These are phyloP conservation scores for Drosophila atroscutellata DNA, from an alignment of 2,888 invertebrate species.

Conservation along the genomic window DNA sequence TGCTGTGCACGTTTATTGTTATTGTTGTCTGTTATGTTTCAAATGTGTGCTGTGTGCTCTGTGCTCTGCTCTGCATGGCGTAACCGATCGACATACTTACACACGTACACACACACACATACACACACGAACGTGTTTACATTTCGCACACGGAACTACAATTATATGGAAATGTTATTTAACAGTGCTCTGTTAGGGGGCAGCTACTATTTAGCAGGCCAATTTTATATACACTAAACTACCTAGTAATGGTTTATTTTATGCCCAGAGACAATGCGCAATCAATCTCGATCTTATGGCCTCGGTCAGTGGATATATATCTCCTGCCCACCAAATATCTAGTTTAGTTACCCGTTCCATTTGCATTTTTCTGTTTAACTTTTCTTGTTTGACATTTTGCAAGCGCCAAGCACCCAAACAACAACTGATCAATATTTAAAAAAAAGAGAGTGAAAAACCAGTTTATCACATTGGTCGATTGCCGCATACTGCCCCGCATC, in stretches of 20 bases:
- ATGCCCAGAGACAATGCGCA: constrained; percentile 27
- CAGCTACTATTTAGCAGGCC: background rate
- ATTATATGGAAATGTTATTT: constrained; percentile 21
- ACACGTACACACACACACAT: background rate
- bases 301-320: background rate
- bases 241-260: constrained; percentile 28
- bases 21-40: constrained; percentile 6
- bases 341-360: constrained; percentile 35
- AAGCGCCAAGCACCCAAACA: constrained; percentile 41
- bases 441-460: constrained; percentile 32
- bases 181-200: constrained; percentile 43
- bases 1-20: constrained; percentile 7
- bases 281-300: constrained; percentile 37
- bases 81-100: constrained; percentile 47
- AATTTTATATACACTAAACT: background rate
- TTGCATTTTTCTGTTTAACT: constrained; percentile 29
- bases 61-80: constrained; percentile 39
- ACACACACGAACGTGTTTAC: constrained; percentile 1
- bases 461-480: constrained; percentile 51
- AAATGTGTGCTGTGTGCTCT: constrained; percentile 16
- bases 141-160: constrained; percentile 39
- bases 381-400: constrained; percentile 47
- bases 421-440: constrained; percentile 42
- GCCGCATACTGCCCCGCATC: constrained; percentile 5
- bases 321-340: background rate